Evolutionary conservation across 2,888 invertebrate genomes (phyloP).

Genomic region (Tubulanus polymorphus): DNA sequence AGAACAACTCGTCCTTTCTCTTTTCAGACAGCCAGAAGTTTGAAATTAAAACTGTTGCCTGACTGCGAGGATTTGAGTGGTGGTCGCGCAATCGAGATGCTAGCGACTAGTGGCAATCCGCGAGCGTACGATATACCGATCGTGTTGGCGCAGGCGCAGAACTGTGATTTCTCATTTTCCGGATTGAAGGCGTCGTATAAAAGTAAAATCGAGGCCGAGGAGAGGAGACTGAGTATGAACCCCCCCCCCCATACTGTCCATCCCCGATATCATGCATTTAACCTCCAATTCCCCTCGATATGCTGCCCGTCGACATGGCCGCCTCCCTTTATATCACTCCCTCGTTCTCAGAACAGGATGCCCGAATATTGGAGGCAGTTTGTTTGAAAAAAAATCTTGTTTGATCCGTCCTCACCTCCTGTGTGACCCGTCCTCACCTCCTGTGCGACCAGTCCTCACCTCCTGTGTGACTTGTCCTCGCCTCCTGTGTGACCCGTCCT

Average conservation of each 20-base stretch:
- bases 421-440: neutral
- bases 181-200: slow-evolving; percentile 57
- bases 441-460: too few species aligned
- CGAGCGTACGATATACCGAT: slow-evolving; percentile 58
- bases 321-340: too few species aligned
- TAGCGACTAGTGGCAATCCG: slow-evolving; percentile 65
- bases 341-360: too few species aligned
- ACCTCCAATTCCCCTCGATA: too few species aligned
- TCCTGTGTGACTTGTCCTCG: too few species aligned
- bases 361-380: too few species aligned
- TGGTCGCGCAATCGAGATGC: slow-evolving; percentile 79
- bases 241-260: too few species aligned
- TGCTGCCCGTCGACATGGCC: too few species aligned
- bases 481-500: too few species aligned
- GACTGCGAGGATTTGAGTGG: slow-evolving; percentile 73
- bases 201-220: slow-evolving; percentile 30
- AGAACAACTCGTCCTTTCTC: neutral
- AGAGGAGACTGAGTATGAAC: slow-evolving; percentile 37
- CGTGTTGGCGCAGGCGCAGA: slow-evolving; percentile 60
- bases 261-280: too few species aligned
- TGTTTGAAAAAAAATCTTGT: neutral
- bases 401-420: neutral
- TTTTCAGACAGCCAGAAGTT: slow-evolving; percentile 68
- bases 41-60: slow-evolving; percentile 75
- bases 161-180: slow-evolving; percentile 90